Evolutionary conservation across 1,140 invertebrate species (phyloP).

Genomic region (Paracyclopina nana): DNA sequence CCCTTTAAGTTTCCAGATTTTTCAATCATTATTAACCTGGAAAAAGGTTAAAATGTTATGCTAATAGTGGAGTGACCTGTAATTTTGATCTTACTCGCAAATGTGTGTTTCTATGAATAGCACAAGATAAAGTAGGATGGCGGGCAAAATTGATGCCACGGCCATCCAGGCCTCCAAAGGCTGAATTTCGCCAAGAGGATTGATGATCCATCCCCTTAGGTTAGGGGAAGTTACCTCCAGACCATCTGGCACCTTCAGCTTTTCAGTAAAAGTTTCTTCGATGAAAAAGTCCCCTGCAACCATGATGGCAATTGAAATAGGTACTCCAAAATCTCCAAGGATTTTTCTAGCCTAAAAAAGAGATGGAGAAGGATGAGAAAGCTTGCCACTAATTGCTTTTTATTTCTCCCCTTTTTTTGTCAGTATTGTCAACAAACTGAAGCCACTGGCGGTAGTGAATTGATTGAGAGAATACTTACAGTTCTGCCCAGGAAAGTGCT

Average conservation of each 20-base stretch:
- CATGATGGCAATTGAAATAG: constrained; percentile 81
- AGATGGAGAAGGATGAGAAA: background rate
- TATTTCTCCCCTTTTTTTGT: too few species aligned
- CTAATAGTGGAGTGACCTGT: too few species aligned
- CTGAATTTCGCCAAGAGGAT: constrained; percentile 41
- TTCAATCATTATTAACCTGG: constrained; percentile 76
- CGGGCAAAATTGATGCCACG: constrained; percentile 58
- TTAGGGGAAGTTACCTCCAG: constrained; percentile 48
- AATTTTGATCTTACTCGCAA: constrained; percentile 75
- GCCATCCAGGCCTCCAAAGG: constrained; percentile 49
- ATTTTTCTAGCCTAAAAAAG: constrained; percentile 51
- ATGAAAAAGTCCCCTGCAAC: constrained; percentile 54
- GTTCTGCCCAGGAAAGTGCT: constrained; percentile 82
- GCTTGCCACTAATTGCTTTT: too few species aligned
- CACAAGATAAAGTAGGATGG: constrained; percentile 78
- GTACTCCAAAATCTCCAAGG: constrained; percentile 90
- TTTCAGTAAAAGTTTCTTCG: constrained; percentile 55
- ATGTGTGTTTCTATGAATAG: constrained; percentile 94
- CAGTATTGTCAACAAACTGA: too few species aligned
- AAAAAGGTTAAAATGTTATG: too few species aligned
- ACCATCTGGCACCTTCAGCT: constrained; percentile 68
- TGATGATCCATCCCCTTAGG: constrained; percentile 55
- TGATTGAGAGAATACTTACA: constrained; percentile 40
- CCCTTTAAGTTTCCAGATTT: constrained; percentile 74
- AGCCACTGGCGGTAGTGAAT: too few species aligned